Base-by-base conservation (phyloP, 2,113 vertebrate genomes). In the Pionites leucogaster region DNA sequence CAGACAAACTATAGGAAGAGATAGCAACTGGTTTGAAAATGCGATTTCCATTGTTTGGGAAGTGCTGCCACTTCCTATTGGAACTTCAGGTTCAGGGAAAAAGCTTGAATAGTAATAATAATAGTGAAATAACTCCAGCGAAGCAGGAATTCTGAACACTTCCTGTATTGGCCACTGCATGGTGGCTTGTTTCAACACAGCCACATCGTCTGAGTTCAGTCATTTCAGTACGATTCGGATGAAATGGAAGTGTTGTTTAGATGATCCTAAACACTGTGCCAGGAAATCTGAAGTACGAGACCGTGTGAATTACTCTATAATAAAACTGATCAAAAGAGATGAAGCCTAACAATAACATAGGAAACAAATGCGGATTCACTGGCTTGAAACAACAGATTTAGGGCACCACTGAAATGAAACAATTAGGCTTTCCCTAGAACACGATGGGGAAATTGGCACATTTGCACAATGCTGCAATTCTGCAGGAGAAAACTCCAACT, bases 261-360 rank as follows among this genome's bases (percentile, higher is more conserved):
- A 50, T 49, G 55, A 70, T 89, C 60, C 72, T 75, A 71, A 86
- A 31, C 81, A 46, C 3, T 41, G 72, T 4, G 20, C 65, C 44
- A 35, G 2, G 55, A 77, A 86, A 87, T 20, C 41, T n/a, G 42
- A 84, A 81, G n/a, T 47, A 33, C 2, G 55, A 92, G 69, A 33
- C 65, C 41, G 8, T 3, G 42, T 95, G 87, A 94, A 71, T 89
- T 44, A 87, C 15, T 52, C 35, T 28, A 31, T 35, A 53, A 95
- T 95, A 86, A 96, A 94, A 86, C 2, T 64, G 81, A 96, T 95
- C 64, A 53, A 67, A 67, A 78, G 80, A 91, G 91, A 92, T 42
- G 59, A 91, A 94, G 84, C 78, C 39, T 59, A 94, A 81, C 60
- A 89, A 78, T 60, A 94, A 71, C 78, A 94, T 0, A 7, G 44